A percentile compares a stretch with the other conserved stretches of the same genome.
Conservation (phyloP, 2,113 vertebrate genomes). For the Saguinus midas region DNA sequence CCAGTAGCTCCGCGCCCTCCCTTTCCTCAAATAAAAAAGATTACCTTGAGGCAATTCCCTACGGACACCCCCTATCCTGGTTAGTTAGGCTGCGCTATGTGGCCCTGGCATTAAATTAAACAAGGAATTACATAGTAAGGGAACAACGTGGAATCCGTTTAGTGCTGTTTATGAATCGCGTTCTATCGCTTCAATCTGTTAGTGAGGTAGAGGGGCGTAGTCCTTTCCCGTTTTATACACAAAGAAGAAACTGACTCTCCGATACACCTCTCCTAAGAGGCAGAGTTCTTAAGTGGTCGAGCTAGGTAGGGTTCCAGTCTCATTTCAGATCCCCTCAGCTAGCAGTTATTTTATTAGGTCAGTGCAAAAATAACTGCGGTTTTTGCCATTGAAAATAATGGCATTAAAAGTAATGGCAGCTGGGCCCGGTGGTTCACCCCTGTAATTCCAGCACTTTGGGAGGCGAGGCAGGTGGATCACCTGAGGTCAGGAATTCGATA, state of each 20-base stretch:
- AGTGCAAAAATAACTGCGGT: too few relatives aligned
- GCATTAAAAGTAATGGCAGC: too few relatives aligned
- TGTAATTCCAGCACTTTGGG: too few relatives aligned
- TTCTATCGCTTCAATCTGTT: neutral
- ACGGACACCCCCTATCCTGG: neutral
- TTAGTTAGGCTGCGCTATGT: neutral
- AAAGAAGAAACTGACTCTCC: neutral
- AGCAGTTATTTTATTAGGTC: neutral
- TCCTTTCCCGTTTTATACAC: neutral
- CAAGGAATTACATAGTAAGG: neutral
- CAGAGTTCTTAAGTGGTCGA: neutral
- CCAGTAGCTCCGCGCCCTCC: neutral
- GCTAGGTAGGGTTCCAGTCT: neutral
- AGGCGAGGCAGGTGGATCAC: too few relatives aligned
- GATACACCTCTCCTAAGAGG: neutral
- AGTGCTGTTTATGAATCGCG: neutral
- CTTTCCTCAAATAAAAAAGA: neutral
- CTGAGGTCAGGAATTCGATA: too few relatives aligned
- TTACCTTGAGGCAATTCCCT: neutral
- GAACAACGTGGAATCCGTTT: neutral
- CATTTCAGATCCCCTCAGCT: neutral
- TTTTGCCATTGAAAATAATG: too few relatives aligned
- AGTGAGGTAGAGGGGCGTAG: conserved; percentile 8
- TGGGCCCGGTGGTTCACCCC: too few relatives aligned
- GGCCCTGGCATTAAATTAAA: neutral